A percentile compares a stretch with the other conserved stretches of the same genome.
These are phyloP conservation scores for Drosophila kanapiae DNA, from an alignment of 1,140 invertebrate genomes.

Conservation along the genomic window DNA sequence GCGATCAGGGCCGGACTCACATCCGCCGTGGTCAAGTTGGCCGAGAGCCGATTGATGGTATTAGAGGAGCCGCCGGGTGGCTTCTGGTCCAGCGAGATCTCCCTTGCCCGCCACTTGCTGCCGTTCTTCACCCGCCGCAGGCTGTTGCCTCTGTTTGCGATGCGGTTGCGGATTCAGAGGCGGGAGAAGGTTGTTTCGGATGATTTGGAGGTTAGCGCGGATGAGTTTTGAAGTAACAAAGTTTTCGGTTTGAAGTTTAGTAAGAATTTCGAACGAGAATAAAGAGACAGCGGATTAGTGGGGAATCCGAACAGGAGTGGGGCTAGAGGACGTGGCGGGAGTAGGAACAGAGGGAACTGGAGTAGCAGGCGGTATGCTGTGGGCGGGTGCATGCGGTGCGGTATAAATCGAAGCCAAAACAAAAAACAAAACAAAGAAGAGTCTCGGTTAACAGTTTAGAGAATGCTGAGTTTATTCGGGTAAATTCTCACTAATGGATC, in stretches of 20 bases:
- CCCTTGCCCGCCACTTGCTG: slow-evolving; percentile 88
- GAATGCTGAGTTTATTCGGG: slow-evolving; percentile 52
- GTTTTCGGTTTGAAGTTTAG: slow-evolving; percentile 41
- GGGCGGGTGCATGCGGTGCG: slow-evolving; percentile 51
- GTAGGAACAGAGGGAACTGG: slow-evolving; percentile 27
- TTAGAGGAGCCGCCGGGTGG: slow-evolving; percentile 49
- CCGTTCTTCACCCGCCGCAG: slow-evolving; percentile 87
- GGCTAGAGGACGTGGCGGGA: slow-evolving; percentile 1
- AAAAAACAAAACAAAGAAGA: slow-evolving; percentile 65
- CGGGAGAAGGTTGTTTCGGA: slow-evolving; percentile 28
- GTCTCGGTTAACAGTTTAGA: slow-evolving; percentile 50
- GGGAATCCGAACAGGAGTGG: slow-evolving; percentile 23
- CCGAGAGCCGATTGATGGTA: slow-evolving; percentile 76
- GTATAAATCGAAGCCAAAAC: slow-evolving; percentile 41
- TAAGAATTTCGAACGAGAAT: slow-evolving; percentile 62
- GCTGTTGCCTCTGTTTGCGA: slow-evolving; percentile 86
- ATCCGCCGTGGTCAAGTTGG: slow-evolving; percentile 79
- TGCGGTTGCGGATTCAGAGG: slow-evolving; percentile 27
- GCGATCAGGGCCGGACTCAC: slow-evolving; percentile 90
- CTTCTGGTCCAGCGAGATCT: slow-evolving; percentile 86
- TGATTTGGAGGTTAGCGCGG: slow-evolving; percentile 63
- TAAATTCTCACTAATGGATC: slow-evolving; percentile 24
- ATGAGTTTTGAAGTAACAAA: slow-evolving; percentile 51
- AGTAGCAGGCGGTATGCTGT: slow-evolving; percentile 36
- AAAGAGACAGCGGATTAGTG: slow-evolving; percentile 67